Base-by-base conservation (phyloP, 1,140 invertebrate species). In the Drosophila azteca region DNA sequence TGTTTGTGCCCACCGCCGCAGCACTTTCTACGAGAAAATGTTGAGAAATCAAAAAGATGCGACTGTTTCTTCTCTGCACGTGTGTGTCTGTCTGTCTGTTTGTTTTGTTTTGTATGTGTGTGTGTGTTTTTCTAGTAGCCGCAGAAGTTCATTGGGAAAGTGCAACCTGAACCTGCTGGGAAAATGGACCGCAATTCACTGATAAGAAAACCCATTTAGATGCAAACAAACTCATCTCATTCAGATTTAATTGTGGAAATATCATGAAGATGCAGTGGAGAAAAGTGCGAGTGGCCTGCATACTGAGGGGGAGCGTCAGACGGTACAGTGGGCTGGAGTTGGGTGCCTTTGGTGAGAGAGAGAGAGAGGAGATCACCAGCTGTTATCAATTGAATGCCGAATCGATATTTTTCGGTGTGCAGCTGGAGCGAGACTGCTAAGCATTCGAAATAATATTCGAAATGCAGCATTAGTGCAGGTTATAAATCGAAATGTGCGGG, bases 31-130 rank as follows among this genome's bases (percentile, higher is more conserved):
- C 82, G 69, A 82, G 83, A 87, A 87, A 82, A 87, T 87, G 82
- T 75, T 87, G 82, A 87, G 82, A 87, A 88, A 87, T 88, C 83
- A 87, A 87, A 85, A 88, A 82, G 83, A 88, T 87, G 82, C 82
- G 78, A 87, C 77, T 75, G 69, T 74, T 64, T 62, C 77, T 62
- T 67, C 55, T 69, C 41, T 31, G 9, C 17, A 20, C 24, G 51
- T 60, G 45, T 20, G 44, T 54, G 17, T 61, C 26, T 15, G 17
- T 53, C 29, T 35, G n/a, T n/a, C n/a, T n/a, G n/a, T n/a, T n/a
- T n/a, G 17, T 29, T 31, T 39, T 4, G 24, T 6, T 41, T 46
- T 29, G 20, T 60, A 29, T 59, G 17, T 57, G 35, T 62, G 31
- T 55, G 9, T 44, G 13, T 41, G 57, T 79, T 39, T 78, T 45